A percentile compares a stretch with the other conserved stretches of the same genome.
Evolutionary conservation across 1,140 invertebrate genomes (phyloP).

Genomic region (Pantala flavescens): DNA sequence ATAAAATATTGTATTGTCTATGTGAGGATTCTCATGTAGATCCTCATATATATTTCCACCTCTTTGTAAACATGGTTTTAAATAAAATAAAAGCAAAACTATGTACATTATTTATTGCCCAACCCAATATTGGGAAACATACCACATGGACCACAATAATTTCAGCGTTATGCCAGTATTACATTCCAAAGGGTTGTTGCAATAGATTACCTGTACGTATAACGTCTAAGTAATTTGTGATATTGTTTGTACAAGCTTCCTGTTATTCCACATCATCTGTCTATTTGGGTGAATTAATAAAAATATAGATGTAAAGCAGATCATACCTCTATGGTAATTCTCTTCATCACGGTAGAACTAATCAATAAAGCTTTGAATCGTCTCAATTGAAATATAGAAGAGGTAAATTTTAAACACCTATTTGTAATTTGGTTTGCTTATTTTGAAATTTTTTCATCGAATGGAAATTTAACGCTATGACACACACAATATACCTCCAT

Average conservation of each 20-base stretch:
- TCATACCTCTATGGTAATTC: not conserved
- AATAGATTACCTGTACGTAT: not conserved
- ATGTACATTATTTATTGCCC: constrained; percentile 4
- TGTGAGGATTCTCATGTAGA: too few species aligned
- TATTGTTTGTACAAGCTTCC: not conserved
- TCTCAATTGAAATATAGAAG: not conserved
- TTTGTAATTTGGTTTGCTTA: not conserved
- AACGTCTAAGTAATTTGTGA: not conserved
- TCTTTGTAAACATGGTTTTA: not conserved
- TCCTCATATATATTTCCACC: too few species aligned
- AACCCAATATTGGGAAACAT: not conserved
- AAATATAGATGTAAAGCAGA: not conserved
- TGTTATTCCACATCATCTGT: not conserved
- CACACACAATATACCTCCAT: constrained; percentile 1
- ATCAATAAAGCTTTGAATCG: not conserved
- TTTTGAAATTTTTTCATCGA: not conserved
- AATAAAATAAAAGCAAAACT: not conserved
- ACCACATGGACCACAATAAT: constrained; percentile 1
- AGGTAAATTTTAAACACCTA: constrained; percentile 7
- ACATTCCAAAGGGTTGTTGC: not conserved
- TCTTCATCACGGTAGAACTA: not conserved
- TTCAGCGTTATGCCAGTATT: not conserved
- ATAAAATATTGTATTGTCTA: too few species aligned
- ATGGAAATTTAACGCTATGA: not conserved
- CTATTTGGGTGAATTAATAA: not conserved